Evolutionary conservation across 2,113 vertebrate species (phyloP).

Genomic region (Asarcornis scutulata): DNA sequence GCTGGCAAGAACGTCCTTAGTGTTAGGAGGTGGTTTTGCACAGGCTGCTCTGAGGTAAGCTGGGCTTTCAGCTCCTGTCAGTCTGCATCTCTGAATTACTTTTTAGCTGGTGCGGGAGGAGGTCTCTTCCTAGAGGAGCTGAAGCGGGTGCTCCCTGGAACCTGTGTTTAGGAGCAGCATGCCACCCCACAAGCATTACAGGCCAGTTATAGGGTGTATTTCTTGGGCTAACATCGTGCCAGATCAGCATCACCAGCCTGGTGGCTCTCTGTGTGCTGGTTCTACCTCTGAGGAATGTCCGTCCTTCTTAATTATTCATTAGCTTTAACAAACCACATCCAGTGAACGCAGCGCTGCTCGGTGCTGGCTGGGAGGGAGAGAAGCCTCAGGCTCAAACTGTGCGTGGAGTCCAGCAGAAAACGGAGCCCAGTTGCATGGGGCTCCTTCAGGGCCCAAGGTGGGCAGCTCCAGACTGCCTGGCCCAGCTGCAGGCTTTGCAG

Average conservation of each 20-base stretch:
- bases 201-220: background rate
- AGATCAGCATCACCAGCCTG: background rate
- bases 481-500: background rate
- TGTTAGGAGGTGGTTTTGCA: background rate
- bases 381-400: background rate
- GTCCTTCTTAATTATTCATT: conserved; percentile 40
- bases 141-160: background rate
- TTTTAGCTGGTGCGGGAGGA: background rate
- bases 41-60: background rate
- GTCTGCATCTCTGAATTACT: background rate
- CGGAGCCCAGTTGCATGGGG: accelerated
- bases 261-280: background rate
- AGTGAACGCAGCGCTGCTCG: background rate
- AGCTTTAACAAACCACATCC: background rate
- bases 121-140: background rate
- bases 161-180: background rate
- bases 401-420: background rate
- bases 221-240: background rate
- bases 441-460: accelerated
- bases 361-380: background rate
- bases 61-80: background rate
- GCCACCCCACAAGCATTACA: background rate
- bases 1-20: background rate
- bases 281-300: conserved; percentile 15
- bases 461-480: background rate